A percentile compares a stretch with the other conserved stretches of the same genome.
Conservation (phyloP, 2,888 invertebrate genomes). For the Agrotis ipsilon region DNA sequence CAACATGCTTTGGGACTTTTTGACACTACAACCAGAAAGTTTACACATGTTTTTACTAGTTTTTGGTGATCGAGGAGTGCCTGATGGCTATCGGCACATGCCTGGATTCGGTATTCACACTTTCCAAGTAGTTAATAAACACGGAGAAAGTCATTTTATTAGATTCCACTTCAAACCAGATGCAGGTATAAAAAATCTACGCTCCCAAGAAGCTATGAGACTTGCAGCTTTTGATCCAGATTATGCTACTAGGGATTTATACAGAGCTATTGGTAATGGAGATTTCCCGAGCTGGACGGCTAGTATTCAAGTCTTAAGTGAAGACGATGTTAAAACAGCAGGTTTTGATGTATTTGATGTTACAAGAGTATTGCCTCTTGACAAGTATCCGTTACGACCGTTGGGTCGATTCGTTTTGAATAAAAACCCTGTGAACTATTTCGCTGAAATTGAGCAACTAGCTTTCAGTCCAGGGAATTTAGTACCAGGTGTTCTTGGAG, state of each 20-base stretch:
- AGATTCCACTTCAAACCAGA: constrained; percentile 97
- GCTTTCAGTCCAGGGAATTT: constrained; percentile 97
- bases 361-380: constrained; percentile 95
- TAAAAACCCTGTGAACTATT: constrained; percentile 97
- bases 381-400: constrained; percentile 95
- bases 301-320: constrained; percentile 96
- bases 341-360: constrained; percentile 97
- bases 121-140: constrained; percentile 95
- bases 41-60: constrained; percentile 96
- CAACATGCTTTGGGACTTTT: constrained; percentile 98
- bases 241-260: constrained; percentile 96
- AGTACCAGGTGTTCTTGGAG: constrained; percentile 97
- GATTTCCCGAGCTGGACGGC: constrained; percentile 94
- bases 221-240: constrained; percentile 95
- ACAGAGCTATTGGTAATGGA: constrained; percentile 94
- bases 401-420: constrained; percentile 96
- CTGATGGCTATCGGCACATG: constrained; percentile 97
- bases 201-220: constrained; percentile 92
- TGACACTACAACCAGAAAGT: constrained; percentile 95
- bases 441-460: constrained; percentile 97
- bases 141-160: constrained; percentile 93
- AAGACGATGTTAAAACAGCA: constrained; percentile 94
- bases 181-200: constrained; percentile 95
- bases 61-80: constrained; percentile 97
- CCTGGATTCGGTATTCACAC: constrained; percentile 98